These are phyloP conservation scores for Nomia melanderi DNA, from an alignment of 1,140 invertebrate species.

Conservation along the genomic window DNA sequence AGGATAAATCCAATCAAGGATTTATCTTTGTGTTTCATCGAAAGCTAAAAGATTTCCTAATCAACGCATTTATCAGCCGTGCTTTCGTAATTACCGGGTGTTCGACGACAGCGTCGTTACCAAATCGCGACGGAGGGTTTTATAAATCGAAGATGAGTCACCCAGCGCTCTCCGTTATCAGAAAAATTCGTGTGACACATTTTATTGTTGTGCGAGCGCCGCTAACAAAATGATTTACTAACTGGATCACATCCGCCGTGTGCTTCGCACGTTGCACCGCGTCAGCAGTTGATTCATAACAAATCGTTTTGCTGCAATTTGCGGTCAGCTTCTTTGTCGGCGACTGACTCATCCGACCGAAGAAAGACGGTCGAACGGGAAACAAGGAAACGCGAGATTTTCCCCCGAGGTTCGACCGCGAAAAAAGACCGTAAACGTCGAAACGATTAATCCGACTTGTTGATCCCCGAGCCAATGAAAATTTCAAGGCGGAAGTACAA, in stretches of 20 bases:
- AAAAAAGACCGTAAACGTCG: background rate
- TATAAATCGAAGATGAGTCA: background rate
- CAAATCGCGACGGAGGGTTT: background rate
- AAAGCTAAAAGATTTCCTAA: too few relatives aligned
- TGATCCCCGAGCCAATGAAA: constrained; percentile 29
- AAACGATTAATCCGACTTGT: constrained; percentile 29
- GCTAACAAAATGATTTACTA: constrained; percentile 13
- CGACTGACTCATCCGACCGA: background rate
- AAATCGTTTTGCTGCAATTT: background rate
- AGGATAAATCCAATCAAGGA: too few relatives aligned
- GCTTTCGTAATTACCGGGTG: too few relatives aligned
- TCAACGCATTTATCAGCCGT: too few relatives aligned
- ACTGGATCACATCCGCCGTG: background rate
- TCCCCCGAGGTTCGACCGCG: background rate
- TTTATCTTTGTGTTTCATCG: too few relatives aligned
- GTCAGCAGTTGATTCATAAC: constrained; percentile 27
- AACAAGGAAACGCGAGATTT: background rate
- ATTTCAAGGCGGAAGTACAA: constrained; percentile 38
- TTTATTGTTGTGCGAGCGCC: background rate
- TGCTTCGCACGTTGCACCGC: background rate
- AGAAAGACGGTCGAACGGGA: background rate
- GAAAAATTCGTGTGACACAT: background rate
- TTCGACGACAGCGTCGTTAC: background rate
- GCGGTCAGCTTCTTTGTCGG: background rate
- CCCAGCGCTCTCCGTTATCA: background rate